These are phyloP conservation scores for Penaeus indicus DNA, from an alignment of 1,140 invertebrate genomes.

Conservation along the genomic window DNA sequence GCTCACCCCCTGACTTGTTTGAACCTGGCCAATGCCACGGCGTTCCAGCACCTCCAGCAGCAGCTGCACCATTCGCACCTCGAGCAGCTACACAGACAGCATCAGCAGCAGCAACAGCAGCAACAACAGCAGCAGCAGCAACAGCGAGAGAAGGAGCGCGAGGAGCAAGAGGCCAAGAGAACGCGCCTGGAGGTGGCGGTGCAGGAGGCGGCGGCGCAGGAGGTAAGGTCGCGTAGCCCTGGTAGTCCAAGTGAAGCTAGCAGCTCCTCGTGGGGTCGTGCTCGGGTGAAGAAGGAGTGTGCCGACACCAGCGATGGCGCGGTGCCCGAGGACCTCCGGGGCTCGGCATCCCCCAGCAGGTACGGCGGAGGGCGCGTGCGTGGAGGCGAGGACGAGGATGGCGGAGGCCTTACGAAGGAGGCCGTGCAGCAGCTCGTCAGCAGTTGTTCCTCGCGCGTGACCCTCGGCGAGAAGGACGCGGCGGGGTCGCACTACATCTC, in stretches of 20 bases:
- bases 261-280: conserved; percentile 59
- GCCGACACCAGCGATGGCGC: conserved; percentile 55
- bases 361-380: conserved; percentile 45
- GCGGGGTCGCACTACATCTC: conserved; percentile 63
- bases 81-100: conserved; percentile 55
- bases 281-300: conserved; percentile 54
- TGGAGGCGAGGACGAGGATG: conserved; percentile 43
- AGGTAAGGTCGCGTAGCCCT: conserved; percentile 46
- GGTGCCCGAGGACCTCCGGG: conserved; percentile 46
- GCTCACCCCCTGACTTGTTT: conserved; percentile 61
- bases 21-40: conserved; percentile 59
- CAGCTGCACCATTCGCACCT: conserved; percentile 63
- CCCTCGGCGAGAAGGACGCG: conserved; percentile 62
- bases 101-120: conserved; percentile 40
- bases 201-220: conserved; percentile 36
- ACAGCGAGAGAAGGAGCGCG: conserved; percentile 42
- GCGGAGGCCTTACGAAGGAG: conserved; percentile 57
- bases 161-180: conserved; percentile 55
- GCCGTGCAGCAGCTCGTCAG: conserved; percentile 63
- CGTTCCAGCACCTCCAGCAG: conserved; percentile 62
- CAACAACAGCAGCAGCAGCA: conserved; percentile 59
- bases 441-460: conserved; percentile 53
- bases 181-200: conserved; percentile 35
- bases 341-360: conserved; percentile 48
- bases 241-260: conserved; percentile 55